Conservation (phyloP, 2,888 invertebrate species). For the Allolobophora icterica region DNA sequence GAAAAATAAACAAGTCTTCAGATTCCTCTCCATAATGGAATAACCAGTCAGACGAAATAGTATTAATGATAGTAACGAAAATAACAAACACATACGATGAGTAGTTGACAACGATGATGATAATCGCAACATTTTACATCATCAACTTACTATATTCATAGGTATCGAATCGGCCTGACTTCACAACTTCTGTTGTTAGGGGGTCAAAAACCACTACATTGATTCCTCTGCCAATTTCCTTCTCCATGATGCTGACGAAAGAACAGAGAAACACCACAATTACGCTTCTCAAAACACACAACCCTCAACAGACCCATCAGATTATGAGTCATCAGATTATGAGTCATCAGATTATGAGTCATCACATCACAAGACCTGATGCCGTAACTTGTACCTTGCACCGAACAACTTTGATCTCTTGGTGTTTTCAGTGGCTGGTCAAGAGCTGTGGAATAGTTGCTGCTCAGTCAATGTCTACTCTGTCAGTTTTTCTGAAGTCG, state of each 20-base stretch:
- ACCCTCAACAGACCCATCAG: background rate
- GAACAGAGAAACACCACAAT: background rate
- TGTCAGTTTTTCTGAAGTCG: background rate
- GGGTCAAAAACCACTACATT: constrained; percentile 69
- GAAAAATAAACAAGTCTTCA: background rate
- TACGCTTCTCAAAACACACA: background rate
- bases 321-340: too few relatives aligned
- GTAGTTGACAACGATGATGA: too few relatives aligned
- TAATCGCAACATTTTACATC: too few relatives aligned
- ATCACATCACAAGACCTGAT: background rate
- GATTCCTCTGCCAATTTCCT: constrained; percentile 68
- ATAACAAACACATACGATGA: too few relatives aligned
- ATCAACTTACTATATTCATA: constrained; percentile 66
- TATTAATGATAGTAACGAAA: too few relatives aligned
- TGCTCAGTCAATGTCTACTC: background rate
- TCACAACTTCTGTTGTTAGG: constrained; percentile 64
- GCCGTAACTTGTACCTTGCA: background rate
- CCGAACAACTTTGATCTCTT: background rate
- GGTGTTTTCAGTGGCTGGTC: background rate
- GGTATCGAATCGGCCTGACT: constrained; percentile 69
- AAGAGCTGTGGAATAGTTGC: background rate
- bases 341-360: too few relatives aligned
- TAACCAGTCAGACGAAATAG: too few relatives aligned
- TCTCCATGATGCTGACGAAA: constrained; percentile 61
- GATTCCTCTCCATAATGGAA: background rate